Percentiles rank a stretch among this genome's conserved stretches.
Conservation (phyloP, 1,140 invertebrate genomes). For the Temnothorax longispinosus region DNA sequence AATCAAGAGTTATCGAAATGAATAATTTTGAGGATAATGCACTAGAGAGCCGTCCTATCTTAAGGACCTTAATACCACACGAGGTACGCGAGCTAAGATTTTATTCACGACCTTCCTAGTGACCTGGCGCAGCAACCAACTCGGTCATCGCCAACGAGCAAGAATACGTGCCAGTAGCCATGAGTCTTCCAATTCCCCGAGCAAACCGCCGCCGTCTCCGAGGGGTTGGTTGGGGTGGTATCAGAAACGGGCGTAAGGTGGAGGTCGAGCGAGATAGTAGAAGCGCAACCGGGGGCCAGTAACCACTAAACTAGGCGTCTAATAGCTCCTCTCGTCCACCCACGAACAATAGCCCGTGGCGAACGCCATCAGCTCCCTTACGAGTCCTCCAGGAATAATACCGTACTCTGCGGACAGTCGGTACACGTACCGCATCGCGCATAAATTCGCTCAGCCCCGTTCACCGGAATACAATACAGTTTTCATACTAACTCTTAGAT, state of each 20-base stretch:
- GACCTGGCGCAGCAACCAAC: background rate
- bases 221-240: background rate
- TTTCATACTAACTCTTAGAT: slow-evolving; percentile 29
- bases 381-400: slow-evolving; percentile 68
- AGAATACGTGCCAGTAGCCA: slow-evolving; percentile 45
- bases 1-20: background rate
- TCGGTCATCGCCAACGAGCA: slow-evolving; percentile 38
- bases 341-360: slow-evolving; percentile 73
- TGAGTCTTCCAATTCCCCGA: slow-evolving; percentile 67
- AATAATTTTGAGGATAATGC: slow-evolving; percentile 17
- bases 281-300: slow-evolving; percentile 68
- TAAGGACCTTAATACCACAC: slow-evolving; percentile 6
- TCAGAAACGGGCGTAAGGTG: slow-evolving; percentile 24
- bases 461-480: slow-evolving; percentile 7
- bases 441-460: slow-evolving; percentile 60
- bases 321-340: slow-evolving; percentile 72
- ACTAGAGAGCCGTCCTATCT: background rate
- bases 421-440: slow-evolving; percentile 39
- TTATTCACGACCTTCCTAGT: slow-evolving; percentile 38
- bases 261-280: slow-evolving; percentile 52
- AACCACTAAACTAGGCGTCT: slow-evolving; percentile 78
- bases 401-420: slow-evolving; percentile 56
- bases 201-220: slow-evolving; percentile 56
- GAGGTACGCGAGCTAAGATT: slow-evolving; percentile 38
- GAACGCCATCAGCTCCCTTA: slow-evolving; percentile 57